Evolutionary conservation across 2,797 vertebrate species (phyloP), one percentile per base, ranked within the genome.

Genomic region (Oryzias sinensis): DNA sequence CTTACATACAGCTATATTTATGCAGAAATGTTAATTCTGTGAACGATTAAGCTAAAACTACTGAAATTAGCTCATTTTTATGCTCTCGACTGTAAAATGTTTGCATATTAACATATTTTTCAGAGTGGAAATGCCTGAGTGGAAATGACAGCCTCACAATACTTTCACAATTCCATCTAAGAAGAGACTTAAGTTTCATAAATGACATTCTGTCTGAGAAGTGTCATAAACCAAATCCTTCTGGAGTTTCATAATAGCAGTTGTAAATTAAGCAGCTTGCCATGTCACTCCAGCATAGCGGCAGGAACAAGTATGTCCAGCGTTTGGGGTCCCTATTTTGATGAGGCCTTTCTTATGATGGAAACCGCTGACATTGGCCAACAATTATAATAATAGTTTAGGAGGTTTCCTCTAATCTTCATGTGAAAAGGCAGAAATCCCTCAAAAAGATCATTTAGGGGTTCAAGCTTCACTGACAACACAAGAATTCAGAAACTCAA

Each of bases 311-410:
- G 67, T 63, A 84, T 86, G 80, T 79, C 47, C 81, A 79, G 73
- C 76, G 82, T 84, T 74, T 74, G 59, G 54, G 78, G 56, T 71
- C 66, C 80, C 74, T 85, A 84, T 87, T 87, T 83, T 46, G 4
- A 80, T 68, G 16, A 4, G 17, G 41, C 29, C 22, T 9, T 49
- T 49, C 69, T 73, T 66, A 72, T 63, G 46, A 45, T 24, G 22
- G 48, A 25, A 41, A 50, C 29, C 6, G 8, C 29, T 33, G 9
- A 11, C 13, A 11, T 22, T 22, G 20, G 20, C 20, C 20, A 22
- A 22, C 20, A 22, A 22, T 22, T 22, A 22, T 22, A 22, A 22
- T 2, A 37, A 33, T 33, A 47, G 14, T 4, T 5, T n/a, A 5
- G 4, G 1, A 14, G 4, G 9, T 46, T 47, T 22, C 3, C 14